Conservation (phyloP, 2,888 invertebrate genomes). For the Phragmatobia fuliginosa region DNA sequence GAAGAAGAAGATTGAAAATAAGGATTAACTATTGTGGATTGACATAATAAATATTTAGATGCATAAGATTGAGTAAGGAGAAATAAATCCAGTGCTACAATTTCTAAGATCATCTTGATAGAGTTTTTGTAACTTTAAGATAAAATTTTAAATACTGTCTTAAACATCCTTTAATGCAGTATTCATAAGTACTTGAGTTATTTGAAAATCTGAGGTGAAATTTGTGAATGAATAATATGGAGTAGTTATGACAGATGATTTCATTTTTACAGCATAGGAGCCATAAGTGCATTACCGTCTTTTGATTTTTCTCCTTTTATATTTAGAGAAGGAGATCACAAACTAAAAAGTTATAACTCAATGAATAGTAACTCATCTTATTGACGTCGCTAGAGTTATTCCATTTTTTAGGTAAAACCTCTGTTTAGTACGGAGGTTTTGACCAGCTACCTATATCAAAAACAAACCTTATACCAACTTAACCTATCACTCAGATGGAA, state of each 20-base stretch:
- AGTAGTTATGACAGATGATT: not conserved
- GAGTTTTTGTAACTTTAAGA: not conserved
- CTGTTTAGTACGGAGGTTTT: no score
- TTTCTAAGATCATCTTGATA: not conserved
- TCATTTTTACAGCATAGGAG: not conserved
- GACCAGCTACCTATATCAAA: no score
- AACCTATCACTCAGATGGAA: no score
- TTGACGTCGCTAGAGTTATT: no score
- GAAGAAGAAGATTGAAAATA: not conserved
- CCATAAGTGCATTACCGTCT: no score
- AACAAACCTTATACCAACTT: no score
- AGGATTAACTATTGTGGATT: not conserved
- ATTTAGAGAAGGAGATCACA: no score
- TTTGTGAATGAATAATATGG: not conserved
- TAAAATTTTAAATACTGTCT: not conserved
- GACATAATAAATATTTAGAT: not conserved
- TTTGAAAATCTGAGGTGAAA: not conserved
- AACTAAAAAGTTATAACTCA: no score
- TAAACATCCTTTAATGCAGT: not conserved
- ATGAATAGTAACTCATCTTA: no score
- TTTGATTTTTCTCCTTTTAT: not conserved
- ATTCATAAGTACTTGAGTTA: not conserved
- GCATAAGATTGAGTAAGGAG: constrained; percentile 1
- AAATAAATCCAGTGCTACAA: not conserved
- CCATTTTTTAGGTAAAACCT: no score